Evolutionary conservation across 2,888 invertebrate species (phyloP), one percentile per base, ranked within the genome.

Genomic region (Nephrocerus scutellatus): DNA sequence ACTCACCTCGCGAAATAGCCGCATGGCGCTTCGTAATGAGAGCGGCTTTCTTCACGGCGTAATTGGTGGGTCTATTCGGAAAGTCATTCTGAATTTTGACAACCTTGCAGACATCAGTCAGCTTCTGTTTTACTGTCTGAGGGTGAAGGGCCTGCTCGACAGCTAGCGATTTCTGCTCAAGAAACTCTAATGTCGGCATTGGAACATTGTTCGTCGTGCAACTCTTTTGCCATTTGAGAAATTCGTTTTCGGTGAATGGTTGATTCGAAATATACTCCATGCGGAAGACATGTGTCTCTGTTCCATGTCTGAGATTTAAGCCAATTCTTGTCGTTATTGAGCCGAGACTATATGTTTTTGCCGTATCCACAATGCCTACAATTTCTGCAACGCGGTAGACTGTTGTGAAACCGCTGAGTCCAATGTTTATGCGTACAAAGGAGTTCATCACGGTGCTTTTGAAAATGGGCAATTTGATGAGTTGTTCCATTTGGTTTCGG

Each of bases 191-290:
- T 0, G 87, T 84, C 2, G 97, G 97, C 50, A 95, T 72, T 14
- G 74, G 70, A 16, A 82, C 74, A 38, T 74, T 76, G 1, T 73
- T 71, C 18, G 74, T 73, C 16, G 75, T 75, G 58, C 91, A 85
- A 0, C 87, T 80, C 55, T 89, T 85, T 49, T 82, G 76, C 97
- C 97, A 99, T 59, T 92, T 93, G 38, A 77, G 75, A 62, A 89
- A 99, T 65, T 99, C 98, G 2, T 77, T 76, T 21, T 95, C 90
- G 0, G 87, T 84, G 64, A 96, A 96, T 57, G 90, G 88, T 56
- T 89, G 87, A 73, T 99, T 98, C 15, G 96, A 96, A 15, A 98
- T 89, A 63, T 92, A 98, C 63, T 96, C 96, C 46, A 99, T 70
- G n/a, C 93, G 71, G 57, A 92, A 95, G 3, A 91, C 88, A 9